Conservation (phyloP, 2,888 invertebrate genomes). For the Acleris cristana region DNA sequence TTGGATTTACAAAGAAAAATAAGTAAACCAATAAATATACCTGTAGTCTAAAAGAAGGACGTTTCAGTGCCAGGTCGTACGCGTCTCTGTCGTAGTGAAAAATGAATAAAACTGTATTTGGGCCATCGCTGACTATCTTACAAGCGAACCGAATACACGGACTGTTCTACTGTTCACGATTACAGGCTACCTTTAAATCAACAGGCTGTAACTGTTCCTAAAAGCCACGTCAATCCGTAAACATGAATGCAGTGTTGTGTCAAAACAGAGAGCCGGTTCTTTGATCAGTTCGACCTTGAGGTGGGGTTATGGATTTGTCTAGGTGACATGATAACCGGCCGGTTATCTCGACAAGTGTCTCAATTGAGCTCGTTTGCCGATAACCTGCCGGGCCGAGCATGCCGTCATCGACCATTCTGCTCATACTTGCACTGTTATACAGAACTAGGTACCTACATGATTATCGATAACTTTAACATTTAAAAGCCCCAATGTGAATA, state of each 20-base stretch:
- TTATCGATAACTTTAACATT: no score
- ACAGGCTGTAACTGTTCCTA: neutral
- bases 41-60: slow-evolving; percentile 64
- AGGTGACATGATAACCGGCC: slow-evolving; percentile 52
- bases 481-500: no score
- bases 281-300: slow-evolving; percentile 32
- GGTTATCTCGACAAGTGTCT: slow-evolving; percentile 55
- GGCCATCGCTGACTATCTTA: slow-evolving; percentile 56
- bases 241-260: slow-evolving; percentile 1
- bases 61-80: slow-evolving; percentile 76
- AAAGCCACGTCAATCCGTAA: neutral
- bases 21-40: neutral
- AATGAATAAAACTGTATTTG: slow-evolving; percentile 79
- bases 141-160: slow-evolving; percentile 45
- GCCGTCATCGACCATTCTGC: slow-evolving; percentile 11
- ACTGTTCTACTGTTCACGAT: slow-evolving; percentile 9
- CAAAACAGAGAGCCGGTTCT: neutral
- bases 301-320: slow-evolving; percentile 32
- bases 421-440: neutral
- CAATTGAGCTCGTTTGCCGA: slow-evolving; percentile 69
- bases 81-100: slow-evolving; percentile 78
- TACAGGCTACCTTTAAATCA: neutral
- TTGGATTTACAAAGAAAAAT: no score
- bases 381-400: slow-evolving; percentile 55
- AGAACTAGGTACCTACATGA: neutral